Evolutionary conservation across 2,888 invertebrate species (phyloP), one percentile per base, ranked within the genome.

Genomic region (Drosophila robusta): DNA sequence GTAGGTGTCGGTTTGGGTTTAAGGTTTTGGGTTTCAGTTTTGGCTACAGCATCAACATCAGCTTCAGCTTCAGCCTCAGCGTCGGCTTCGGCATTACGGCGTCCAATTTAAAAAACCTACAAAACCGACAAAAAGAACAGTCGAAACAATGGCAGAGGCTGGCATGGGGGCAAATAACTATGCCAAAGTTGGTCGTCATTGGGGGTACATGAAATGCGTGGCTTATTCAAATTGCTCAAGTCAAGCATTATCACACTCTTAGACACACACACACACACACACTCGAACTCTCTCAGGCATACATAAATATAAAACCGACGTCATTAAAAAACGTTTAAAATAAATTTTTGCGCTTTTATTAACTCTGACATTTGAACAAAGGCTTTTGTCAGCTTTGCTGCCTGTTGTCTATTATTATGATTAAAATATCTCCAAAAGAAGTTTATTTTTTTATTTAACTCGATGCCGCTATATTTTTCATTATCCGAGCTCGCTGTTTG

Each of bases 271-370:
- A 62, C 51, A 61, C 46, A 60, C 18, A 44, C 50, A 58, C 42
- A 49, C n/a, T 55, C 56, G 63, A 18, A 39, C 34, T 39, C 38
- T 4, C 22, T 7, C 18, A 63, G n/a, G 41, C 58, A 58, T 11
- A 70, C 70, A 60, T 50, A 70, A 51, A 55, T 39, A 70, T 70
- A 52, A 63, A 39, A 65, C 61, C 71, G 87, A 85, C 84, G 89
- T 89, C 86, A 87, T 87, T 89, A 89, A 87, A 89, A 90, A 90
- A 75, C 89, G 85, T 90, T 90, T 89, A 87, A 90, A 87, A 78
- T 89, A 87, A 78, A 89, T 75, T 80, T 89, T 90, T 89, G 90
- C 86, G 89, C 89, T 89, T 86, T 85, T 86, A 90, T 86, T 86
- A 80, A 87, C 76, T 76, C 82, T 87, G 86, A 90, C 86, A 90